Conservation (phyloP, 2,797 vertebrate species). For the Hippoglossus hippoglossus region DNA sequence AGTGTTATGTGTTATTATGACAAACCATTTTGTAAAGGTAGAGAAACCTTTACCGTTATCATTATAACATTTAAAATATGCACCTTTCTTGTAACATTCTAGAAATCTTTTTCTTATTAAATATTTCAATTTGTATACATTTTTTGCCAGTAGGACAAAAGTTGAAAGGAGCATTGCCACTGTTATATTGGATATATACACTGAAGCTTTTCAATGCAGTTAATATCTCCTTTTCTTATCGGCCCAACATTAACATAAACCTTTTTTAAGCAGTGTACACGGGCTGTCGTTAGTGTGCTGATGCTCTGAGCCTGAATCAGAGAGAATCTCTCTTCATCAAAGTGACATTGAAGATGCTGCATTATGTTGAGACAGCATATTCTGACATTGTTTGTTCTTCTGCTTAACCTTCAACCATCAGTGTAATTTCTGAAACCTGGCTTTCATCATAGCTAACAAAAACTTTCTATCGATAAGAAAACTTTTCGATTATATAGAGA, state of each 20-base stretch:
- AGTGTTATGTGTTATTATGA: slow-evolving; percentile 44
- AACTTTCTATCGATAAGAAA: too few relatives aligned
- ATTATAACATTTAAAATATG: background rate
- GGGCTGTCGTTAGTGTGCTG: slow-evolving; percentile 25
- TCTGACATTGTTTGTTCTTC: slow-evolving; percentile 39
- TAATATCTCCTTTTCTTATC: slow-evolving; percentile 29
- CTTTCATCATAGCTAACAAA: slow-evolving; percentile 3
- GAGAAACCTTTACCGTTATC: background rate
- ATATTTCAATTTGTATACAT: background rate
- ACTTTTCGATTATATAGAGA: too few relatives aligned
- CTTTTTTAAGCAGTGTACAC: background rate
- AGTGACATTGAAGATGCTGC: slow-evolving; percentile 27
- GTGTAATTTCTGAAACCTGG: slow-evolving; percentile 10
- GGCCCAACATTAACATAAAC: slow-evolving; percentile 10
- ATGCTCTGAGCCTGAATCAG: slow-evolving; percentile 20
- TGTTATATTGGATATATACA: background rate
- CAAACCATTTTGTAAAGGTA: slow-evolving; percentile 19
- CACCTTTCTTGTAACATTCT: background rate
- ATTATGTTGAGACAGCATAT: slow-evolving; percentile 25
- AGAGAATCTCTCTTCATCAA: slow-evolving; percentile 43
- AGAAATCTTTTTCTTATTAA: too few relatives aligned
- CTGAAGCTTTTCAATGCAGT: slow-evolving; percentile 18
- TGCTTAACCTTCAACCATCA: slow-evolving; percentile 42
- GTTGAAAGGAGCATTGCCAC: slow-evolving; percentile 3
- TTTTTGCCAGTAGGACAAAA: slow-evolving; percentile 6